Evolutionary conservation across 2,888 invertebrate species (phyloP).

Genomic region (Lithophane leautieri): DNA sequence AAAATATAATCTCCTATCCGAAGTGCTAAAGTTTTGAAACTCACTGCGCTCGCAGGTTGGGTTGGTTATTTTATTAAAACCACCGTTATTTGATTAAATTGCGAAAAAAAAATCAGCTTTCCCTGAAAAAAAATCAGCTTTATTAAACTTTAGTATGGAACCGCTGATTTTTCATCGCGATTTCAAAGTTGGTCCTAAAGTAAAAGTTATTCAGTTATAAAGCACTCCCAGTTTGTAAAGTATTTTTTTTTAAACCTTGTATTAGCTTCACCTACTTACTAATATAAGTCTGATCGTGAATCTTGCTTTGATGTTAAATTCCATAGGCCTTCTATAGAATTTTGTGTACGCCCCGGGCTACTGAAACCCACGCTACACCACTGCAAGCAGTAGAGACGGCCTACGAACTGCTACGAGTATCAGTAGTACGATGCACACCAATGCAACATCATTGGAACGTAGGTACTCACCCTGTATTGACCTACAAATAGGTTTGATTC

Average conservation of each 20-base stretch:
- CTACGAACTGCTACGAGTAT: constrained; percentile 1
- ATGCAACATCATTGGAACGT: background rate
- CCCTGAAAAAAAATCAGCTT: no score
- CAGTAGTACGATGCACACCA: background rate
- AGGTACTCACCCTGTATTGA: constrained; percentile 2
- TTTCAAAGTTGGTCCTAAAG: no score
- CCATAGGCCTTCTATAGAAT: background rate
- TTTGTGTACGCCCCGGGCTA: background rate
- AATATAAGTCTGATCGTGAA: background rate
- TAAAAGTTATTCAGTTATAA: no score
- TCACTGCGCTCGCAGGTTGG: background rate
- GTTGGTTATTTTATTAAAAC: background rate
- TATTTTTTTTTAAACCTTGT: no score
- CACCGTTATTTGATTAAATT: no score
- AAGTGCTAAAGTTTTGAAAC: background rate
- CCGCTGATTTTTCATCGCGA: no score
- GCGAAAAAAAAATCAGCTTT: no score
- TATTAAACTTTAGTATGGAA: no score
- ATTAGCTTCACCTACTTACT: background rate
- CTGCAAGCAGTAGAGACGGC: background rate
- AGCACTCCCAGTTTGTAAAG: no score
- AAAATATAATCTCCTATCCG: background rate
- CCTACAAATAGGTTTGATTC: constrained; percentile 45
- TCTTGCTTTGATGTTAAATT: background rate
- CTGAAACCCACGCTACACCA: background rate